Percentiles rank a stretch among this genome's conserved stretches.
These are phyloP conservation scores for Ptychoptera contaminata DNA, from an alignment of 2,888 invertebrate species.

Conservation along the genomic window DNA sequence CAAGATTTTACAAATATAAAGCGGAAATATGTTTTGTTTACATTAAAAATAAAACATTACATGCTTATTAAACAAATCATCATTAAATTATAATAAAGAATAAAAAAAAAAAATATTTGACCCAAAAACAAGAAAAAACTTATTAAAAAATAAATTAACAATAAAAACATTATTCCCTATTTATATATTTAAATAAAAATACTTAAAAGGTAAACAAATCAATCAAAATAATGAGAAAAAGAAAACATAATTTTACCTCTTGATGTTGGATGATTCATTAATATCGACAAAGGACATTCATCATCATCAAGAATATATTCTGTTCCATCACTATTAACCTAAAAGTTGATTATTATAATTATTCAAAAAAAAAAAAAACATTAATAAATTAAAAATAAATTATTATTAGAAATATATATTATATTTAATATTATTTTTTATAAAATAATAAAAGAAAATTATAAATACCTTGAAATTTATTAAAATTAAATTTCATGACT, in stretches of 20 bases:
- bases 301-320: slow-evolving; percentile 94
- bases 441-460: background rate
- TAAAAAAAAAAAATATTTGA: too few species aligned
- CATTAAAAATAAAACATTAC: too few species aligned
- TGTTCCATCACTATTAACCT: slow-evolving; percentile 51
- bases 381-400: background rate
- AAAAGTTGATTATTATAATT: slow-evolving; percentile 6
- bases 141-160: too few species aligned
- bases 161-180: too few species aligned
- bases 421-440: background rate
- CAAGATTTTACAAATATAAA: too few species aligned
- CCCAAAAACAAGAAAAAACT: too few species aligned
- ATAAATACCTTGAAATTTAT: slow-evolving; percentile 3
- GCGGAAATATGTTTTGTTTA: too few species aligned
- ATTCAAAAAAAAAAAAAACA: background rate
- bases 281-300: slow-evolving; percentile 89
- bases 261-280: slow-evolving; percentile 76
- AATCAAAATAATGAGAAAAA: too few species aligned
- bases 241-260: slow-evolving; percentile 49
- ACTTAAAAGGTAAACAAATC: too few species aligned
- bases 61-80: too few species aligned
- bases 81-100: too few species aligned
- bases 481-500: background rate
- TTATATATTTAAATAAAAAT: too few species aligned
- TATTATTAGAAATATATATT: background rate